These are phyloP conservation scores for Myotis yumanensis DNA, from an alignment of 2,113 vertebrate genomes.

Conservation along the genomic window DNA sequence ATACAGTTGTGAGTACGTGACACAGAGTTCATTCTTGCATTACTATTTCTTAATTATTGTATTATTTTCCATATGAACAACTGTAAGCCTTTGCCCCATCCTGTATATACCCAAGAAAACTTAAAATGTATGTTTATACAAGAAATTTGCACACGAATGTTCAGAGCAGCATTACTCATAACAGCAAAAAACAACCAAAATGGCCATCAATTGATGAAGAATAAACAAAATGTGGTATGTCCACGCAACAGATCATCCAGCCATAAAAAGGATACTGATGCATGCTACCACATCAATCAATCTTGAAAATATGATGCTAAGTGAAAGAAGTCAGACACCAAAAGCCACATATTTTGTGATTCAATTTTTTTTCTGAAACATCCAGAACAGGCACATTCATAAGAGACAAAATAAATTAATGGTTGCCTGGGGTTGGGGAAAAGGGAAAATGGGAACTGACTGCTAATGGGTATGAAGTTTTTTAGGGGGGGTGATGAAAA, in stretches of 20 bases:
- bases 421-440: neutral
- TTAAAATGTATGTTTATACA: neutral
- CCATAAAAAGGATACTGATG: neutral
- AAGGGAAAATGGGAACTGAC: neutral
- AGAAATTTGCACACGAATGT: neutral
- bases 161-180: conserved; percentile 39
- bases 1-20: neutral
- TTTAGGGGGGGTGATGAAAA: neutral
- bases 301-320: neutral
- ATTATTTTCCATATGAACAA: neutral
- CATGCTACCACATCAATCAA: neutral
- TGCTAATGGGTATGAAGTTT: neutral
- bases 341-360: neutral
- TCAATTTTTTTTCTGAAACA: conserved; percentile 17
- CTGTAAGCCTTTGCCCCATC: neutral
- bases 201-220: neutral
- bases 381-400: neutral
- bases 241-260: neutral
- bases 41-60: neutral
- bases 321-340: conserved; percentile 14
- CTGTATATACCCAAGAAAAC: neutral
- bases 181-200: neutral
- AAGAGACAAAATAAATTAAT: neutral
- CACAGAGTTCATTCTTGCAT: neutral
- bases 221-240: neutral